These are phyloP conservation scores for Zoroaster sp. DNA, from an alignment of 53 echinoderm and acorn worm species.

Conservation along the genomic window DNA sequence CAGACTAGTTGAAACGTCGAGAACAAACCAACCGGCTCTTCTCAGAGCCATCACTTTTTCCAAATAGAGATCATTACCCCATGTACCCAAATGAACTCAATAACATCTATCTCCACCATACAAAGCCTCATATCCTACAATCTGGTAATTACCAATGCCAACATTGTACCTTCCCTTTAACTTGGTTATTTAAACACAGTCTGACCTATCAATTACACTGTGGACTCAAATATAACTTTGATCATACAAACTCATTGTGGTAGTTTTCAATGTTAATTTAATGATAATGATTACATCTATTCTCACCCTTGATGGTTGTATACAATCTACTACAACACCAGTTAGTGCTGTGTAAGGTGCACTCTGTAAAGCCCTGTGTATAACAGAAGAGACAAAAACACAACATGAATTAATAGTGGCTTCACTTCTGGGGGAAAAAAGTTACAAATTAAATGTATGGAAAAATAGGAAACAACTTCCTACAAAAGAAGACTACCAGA, in stretches of 20 bases:
- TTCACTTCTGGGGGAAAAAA: not conserved
- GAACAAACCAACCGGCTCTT: no score
- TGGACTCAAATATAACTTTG: not conserved
- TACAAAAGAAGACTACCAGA: not conserved
- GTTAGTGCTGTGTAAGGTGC: conserved; percentile 86
- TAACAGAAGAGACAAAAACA: not conserved
- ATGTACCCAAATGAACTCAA: no score
- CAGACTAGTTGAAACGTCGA: no score
- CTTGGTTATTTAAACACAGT: no score
- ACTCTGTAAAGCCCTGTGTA: conserved; percentile 75
- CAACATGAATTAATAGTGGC: no score
- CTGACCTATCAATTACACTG: no score
- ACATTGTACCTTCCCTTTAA: no score
- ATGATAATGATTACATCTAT: not conserved
- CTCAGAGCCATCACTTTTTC: no score
- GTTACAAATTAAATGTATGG: not conserved
- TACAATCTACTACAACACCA: conserved; percentile 93
- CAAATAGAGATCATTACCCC: no score
- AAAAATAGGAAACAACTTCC: not conserved
- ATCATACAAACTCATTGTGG: not conserved
- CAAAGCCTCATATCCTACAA: no score
- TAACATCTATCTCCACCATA: no score
- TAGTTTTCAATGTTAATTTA: not conserved
- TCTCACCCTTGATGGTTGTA: conserved; percentile 83
- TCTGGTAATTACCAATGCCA: no score